phyloP scores from a whole-genome alignment of 2,113 vertebrate genomes.

The Egretta garzetta region DNA sequence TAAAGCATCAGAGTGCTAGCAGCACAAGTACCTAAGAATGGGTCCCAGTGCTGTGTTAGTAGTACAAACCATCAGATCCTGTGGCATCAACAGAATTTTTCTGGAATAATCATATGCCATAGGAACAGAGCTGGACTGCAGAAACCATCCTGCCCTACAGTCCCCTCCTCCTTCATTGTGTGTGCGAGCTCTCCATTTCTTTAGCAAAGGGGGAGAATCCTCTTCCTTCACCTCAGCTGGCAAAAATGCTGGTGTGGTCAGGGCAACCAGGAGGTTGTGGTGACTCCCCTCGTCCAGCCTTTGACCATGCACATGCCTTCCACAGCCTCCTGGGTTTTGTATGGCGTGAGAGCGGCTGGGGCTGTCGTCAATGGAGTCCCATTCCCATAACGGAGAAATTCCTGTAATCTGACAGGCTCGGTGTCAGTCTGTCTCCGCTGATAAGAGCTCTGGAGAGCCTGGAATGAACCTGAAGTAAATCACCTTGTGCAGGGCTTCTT shows the following conservation, averaged over 20 bases:
- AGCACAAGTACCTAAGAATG: neutral
- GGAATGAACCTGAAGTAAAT: neutral
- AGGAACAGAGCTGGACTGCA: neutral
- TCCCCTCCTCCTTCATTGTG: neutral
- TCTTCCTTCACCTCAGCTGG: neutral
- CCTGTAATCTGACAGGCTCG: constrained; percentile 10
- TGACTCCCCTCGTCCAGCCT: neutral
- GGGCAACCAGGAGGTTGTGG: neutral
- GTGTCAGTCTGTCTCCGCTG: neutral
- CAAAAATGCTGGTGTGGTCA: neutral
- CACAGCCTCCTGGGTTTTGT: neutral
- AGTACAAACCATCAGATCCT: neutral
- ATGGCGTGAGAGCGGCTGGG: neutral
- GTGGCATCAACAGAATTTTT: neutral
- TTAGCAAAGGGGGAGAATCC: neutral
- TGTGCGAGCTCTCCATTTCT: neutral
- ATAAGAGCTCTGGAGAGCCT: neutral
- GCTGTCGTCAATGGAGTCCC: neutral
- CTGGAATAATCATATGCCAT: neutral
- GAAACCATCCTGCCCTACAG: neutral
- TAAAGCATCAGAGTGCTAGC: neutral
- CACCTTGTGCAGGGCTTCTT: neutral
- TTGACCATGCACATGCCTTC: neutral
- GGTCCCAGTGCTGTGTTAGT: neutral
- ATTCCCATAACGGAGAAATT: neutral